Evolutionary conservation across 1,140 invertebrate genomes (phyloP), one percentile per base, ranked within the genome.

Genomic region (Triops cancriformis): DNA sequence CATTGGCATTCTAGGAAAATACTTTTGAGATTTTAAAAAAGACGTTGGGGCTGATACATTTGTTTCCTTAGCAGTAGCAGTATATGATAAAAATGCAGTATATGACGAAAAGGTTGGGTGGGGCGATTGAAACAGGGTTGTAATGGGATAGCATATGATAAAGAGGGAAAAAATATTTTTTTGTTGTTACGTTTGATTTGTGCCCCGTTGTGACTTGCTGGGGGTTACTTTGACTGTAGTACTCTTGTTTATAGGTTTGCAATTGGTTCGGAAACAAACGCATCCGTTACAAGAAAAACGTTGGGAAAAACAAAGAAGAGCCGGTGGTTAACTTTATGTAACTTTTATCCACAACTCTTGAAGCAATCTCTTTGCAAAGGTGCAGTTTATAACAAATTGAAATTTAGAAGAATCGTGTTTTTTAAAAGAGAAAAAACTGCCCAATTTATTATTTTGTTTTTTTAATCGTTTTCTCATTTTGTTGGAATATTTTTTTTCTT

Each of bases 261-360:
- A 64, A 64, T 64, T 64, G 51, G 51, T 64, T 64, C 51, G 51
- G 51, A 64, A 64, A 64, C 51, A 64, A 64, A 64, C 51, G 51
- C 51, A 64, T 64, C 51, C 51, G 51, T 64, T 64, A 64, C 51
- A 64, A 64, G 51, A 64, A 64, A 64, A 64, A 64, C 51, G 51
- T 64, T 64, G 51, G 51, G 51, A 64, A 64, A 64, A 64, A 64
- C 51, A 64, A 64, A 64, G 51, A 64, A 64, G 51, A 64, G 51
- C 51, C 51, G 51, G 51, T 64, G 51, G 51, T 64, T 64, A 64
- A 64, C 23, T 64, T 64, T 64, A n/a, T 64, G 51, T 64, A 64
- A 64, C 51, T 64, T 64, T 23, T 64, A 64, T 64, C 51, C 6
- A 64, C n/a, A 64, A 64, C 51, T 64, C 51, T 64, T 64, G 23